Evolutionary conservation across 2,888 invertebrate species (phyloP).

Genomic region (Tachina fera): DNA sequence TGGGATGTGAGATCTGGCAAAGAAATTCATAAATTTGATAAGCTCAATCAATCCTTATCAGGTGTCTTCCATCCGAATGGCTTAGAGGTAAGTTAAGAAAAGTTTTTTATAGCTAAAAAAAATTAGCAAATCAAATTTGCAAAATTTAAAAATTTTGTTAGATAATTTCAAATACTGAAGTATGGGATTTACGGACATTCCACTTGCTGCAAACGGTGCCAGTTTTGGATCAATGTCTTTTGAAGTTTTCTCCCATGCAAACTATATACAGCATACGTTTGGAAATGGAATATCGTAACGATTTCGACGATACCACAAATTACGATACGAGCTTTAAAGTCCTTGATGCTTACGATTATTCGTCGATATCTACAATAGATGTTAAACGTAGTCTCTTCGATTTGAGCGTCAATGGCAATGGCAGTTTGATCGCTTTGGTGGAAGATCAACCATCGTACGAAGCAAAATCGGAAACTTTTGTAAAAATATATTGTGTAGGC

Average conservation of each 20-base stretch:
- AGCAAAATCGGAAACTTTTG: constrained; percentile 93
- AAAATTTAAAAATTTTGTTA: constrained; percentile 76
- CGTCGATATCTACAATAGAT: constrained; percentile 97
- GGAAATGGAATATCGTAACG: constrained; percentile 88
- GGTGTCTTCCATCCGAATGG: constrained; percentile 99
- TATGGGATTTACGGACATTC: constrained; percentile 98
- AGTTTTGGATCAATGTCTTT: constrained; percentile 93
- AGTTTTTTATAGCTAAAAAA: neutral
- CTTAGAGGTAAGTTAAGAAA: constrained; percentile 87
- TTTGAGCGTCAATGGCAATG: constrained; percentile 91
- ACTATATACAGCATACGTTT: constrained; percentile 94
- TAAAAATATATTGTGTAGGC: constrained; percentile 96
- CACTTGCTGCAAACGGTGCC: constrained; percentile 97
- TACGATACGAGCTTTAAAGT: constrained; percentile 97
- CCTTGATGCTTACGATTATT: constrained; percentile 96
- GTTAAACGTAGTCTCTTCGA: constrained; percentile 95
- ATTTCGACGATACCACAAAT: constrained; percentile 88
- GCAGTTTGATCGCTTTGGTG: constrained; percentile 94
- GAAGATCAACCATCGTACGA: constrained; percentile 94
- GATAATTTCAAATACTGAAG: constrained; percentile 98
- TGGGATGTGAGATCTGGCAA: constrained; percentile 95
- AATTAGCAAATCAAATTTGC: neutral
- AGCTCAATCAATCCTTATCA: constrained; percentile 96
- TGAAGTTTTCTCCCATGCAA: constrained; percentile 93
- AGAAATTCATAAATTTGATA: constrained; percentile 98